phyloP scores from a whole-genome alignment of 2,888 invertebrate species.

The Mycalesis mineus region DNA sequence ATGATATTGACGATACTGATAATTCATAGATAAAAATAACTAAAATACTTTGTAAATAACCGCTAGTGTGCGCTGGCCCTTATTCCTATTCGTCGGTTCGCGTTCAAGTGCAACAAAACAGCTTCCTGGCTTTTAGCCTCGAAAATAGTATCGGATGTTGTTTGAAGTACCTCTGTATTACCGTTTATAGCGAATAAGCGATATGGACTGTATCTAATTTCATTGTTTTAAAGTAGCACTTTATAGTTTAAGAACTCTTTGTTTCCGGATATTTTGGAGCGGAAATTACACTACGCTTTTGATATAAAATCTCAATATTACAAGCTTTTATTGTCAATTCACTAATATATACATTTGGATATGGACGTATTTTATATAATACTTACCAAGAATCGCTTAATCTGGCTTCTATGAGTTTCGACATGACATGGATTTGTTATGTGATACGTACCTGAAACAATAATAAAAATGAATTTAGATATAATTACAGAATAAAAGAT shows the following conservation, averaged over 20 bases:
- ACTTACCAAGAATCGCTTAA: background rate
- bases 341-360: too few relatives aligned
- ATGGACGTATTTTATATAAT: background rate
- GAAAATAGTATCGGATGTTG: conserved; percentile 21
- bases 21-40: too few relatives aligned
- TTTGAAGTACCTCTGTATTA: background rate
- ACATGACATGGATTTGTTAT: background rate
- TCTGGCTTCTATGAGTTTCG: background rate
- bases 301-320: too few relatives aligned
- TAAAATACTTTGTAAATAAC: too few relatives aligned
- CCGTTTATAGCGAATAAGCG: background rate
- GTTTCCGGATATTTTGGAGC: background rate
- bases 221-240: background rate
- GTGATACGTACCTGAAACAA: background rate
- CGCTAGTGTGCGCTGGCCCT: background rate
- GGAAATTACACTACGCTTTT: too few relatives aligned
- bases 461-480: background rate
- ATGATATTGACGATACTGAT: too few relatives aligned
- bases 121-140: conserved; percentile 20
- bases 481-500: too few relatives aligned
- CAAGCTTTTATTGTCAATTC: too few relatives aligned
- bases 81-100: conserved; percentile 18
- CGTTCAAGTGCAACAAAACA: conserved; percentile 24
- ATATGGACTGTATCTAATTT: conserved; percentile 1
- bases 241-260: background rate